Base-by-base conservation (phyloP, 1,140 invertebrate species). In the Hylyphantes graminicola region DNA sequence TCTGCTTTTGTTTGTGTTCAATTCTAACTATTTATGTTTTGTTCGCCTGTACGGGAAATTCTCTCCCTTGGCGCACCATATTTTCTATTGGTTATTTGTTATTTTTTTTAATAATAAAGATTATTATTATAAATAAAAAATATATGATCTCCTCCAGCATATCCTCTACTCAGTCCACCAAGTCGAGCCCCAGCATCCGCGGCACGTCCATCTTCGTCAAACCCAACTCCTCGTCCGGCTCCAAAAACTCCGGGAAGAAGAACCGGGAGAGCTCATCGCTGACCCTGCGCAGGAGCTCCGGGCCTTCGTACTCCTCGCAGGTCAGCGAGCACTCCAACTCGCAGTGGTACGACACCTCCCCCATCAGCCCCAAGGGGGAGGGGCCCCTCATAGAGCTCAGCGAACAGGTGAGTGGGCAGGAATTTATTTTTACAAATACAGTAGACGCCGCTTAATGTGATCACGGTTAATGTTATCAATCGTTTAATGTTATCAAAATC, bases 301-400 rank as follows among this genome's bases (percentile, higher is more conserved):
- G 72, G 57, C 7, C 81, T 35, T 73, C 78, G 8, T 51, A 74
- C 9, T 51, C 77, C 8, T 67, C 57, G 21, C 57, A 75, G 13
- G 74, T 63, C 19, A 19, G 61, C 21, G 63, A 72, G 19, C 73
- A 84, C 51, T 87, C 86, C n/a, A 85, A 86, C 54, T 81, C 86
- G 2, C 86, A 86, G 67, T 87, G 87, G 87, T 87, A 88, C 70
- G 85, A 86, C 54, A 72, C 65, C 70, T 82, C 82, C 11, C 72
- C 79, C 13, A 68, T 61, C 59, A 59, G 64, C 63, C 53, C 63
- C 10, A 86, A 78, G 67, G 35, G 51, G 55, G 78, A 83, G 53
- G 67, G 76, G 0, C 75, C 85, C 59, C 54, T 83, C 5, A 86
- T 86, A 12, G 87, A 87, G 67, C 65, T 87, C 19, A 86, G 67